Conservation (phyloP, 1,140 invertebrate genomes). For the Pteromalus puparum region DNA sequence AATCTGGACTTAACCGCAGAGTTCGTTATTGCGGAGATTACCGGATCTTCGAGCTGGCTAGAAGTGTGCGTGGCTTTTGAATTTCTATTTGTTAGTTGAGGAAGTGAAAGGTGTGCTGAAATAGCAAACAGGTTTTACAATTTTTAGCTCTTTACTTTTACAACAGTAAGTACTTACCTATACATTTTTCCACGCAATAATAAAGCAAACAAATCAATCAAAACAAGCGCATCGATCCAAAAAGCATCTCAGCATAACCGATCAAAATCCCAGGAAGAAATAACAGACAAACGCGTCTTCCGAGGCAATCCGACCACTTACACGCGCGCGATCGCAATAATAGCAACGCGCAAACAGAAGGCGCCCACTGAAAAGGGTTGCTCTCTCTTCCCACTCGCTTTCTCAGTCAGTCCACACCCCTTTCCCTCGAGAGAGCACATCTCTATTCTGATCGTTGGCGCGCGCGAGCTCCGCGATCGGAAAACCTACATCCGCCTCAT, state of each 20-base stretch:
- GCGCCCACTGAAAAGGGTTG: slow-evolving; percentile 35
- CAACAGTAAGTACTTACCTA: too few species aligned
- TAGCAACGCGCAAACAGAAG: background rate
- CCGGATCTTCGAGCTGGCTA: background rate
- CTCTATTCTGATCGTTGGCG: background rate
- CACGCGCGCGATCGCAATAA: slow-evolving; percentile 35
- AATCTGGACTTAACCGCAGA: background rate
- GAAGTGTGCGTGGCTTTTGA: background rate
- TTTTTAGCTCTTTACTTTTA: too few species aligned
- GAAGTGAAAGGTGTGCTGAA: too few species aligned
- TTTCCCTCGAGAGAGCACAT: background rate
- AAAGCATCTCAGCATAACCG: too few species aligned
- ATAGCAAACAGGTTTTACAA: too few species aligned
- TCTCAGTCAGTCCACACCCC: background rate
- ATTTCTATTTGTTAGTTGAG: too few species aligned
- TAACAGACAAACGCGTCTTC: background rate
- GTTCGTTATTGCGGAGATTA: background rate
- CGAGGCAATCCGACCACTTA: background rate
- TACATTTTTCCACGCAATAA: too few species aligned
- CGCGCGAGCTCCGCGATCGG: background rate
- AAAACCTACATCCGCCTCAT: slow-evolving; percentile 48
- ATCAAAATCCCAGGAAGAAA: background rate
- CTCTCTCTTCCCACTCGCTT: background rate
- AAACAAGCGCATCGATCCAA: background rate
- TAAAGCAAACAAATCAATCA: too few species aligned